Evolutionary conservation across 2,797 vertebrate genomes (phyloP), one percentile per base, ranked within the genome.

Genomic region (Sus cebifrons): DNA sequence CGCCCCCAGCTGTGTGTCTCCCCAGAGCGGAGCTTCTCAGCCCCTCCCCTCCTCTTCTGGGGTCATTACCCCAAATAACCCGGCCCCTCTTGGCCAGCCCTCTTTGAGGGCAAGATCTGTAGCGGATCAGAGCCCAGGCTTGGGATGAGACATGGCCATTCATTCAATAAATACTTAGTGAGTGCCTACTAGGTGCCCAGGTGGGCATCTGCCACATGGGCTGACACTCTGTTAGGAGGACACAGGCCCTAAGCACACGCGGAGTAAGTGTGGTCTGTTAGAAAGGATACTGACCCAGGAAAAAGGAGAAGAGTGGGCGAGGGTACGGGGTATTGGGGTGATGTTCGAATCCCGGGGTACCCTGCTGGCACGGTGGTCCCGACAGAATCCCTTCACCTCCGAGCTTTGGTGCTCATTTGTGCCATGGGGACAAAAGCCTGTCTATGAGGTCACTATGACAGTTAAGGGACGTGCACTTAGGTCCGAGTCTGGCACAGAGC

Each of bases 381-480:
- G 23, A 7, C 1, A 15, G 65, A n/a, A 15, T 25, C 79, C 15
- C 64, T 86, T n/a, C 12, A 6, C 68, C 71, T 82, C 82, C 64
- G 82, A 78, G 74, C 74, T 68, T 71, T 0, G 1, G n/a, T 27
- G 62, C 25, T 7, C 21, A 1, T 79, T 29, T 32, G 49, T 70
- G 16, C 14, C 1, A 18, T 21, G 13, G 25, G 9, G 6, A 36
- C 3, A 1, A 73, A 49, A 27, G 27, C 54, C 68, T 29, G 29
- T 16, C 78, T 32, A 0, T n/a, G 27, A n/a, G n/a, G 32, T 1
- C 60, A 25, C n/a, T 1, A 6, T 6, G 73, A 20, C 1, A 5
- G 32, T 21, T 49, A 36, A 36, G n/a, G 49, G 44, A 62, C 40
- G 0, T 0, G 2, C 13, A 0, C 20, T 64, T 12, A 21, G 71